Base-by-base conservation (phyloP, 2,888 invertebrate species). In the Lacanobia wlatinum region DNA sequence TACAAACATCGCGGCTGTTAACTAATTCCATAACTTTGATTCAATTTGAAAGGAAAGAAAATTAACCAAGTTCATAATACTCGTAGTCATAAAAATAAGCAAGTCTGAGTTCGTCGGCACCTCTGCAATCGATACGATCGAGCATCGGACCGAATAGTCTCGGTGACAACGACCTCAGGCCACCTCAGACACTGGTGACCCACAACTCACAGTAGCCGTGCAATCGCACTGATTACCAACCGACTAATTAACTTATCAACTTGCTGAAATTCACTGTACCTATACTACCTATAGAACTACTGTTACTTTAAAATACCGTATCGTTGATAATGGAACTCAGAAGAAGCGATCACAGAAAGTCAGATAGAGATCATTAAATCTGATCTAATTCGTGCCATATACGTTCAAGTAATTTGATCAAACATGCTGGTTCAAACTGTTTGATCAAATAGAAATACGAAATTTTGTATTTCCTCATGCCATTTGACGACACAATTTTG, bases 101-200 rank as follows among this genome's bases (percentile, higher is more conserved):
- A 79, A 84, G 73, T 70, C 72, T 59, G 73, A 86, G 91, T 90
- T 91, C 89, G 86, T 86, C 87, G 90, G 84, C 91, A 90, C 90
- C 90, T 90, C 84, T 69, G 89, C 89, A 94, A 95, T 95, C 95
- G 91, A 95, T 95, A 95, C 88, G 84, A 87, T 86, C 80, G 88
- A 87, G 87, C 89, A 87, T 82, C 80, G 87, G 84, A 88, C 85
- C 85, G 87, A 84, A 83, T 77, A 87, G 83, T 84, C 82, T 81
- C 80, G 82, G 86, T 73, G 90, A 89, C 90, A 87, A 89, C 89
- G 90, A 90, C 90, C 91, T 84, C 85, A 83, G 83, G 73, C 83
- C 84, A 90, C 90, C 92, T 86, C 85, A 84, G 85, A 78, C 84
- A 86, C 87, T 87, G 74, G 84, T 87, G 89, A 89, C 89, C 89